phyloP scores from a whole-genome alignment of 1,140 invertebrate species.

The Aphaenogaster floridana region DNA sequence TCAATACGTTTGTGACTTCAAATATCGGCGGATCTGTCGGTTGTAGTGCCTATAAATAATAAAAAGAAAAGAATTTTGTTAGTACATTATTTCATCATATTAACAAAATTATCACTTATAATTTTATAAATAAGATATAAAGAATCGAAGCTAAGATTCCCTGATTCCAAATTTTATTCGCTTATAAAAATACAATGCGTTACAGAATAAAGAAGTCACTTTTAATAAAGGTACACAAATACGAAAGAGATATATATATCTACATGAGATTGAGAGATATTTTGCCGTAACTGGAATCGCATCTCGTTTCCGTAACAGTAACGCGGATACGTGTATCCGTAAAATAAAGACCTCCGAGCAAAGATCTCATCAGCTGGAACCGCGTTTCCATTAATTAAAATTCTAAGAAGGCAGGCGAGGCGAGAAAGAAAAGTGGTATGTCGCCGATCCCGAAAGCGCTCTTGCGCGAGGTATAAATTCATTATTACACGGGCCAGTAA shows the following conservation, averaged over 20 bases:
- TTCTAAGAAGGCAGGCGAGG: constrained; percentile 40
- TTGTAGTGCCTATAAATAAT: constrained; percentile 81
- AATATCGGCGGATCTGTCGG: constrained; percentile 85
- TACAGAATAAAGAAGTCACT: neutral
- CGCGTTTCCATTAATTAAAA: constrained; percentile 67
- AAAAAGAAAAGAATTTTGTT: constrained; percentile 6
- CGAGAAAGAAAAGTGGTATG: constrained; percentile 57
- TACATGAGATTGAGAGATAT: constrained; percentile 4
- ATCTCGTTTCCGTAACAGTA: neutral
- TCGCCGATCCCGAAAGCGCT: constrained; percentile 56
- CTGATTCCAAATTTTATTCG: neutral
- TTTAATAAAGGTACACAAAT: constrained; percentile 3
- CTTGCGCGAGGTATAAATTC: constrained; percentile 80
- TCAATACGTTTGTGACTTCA: constrained; percentile 84
- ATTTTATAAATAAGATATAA: neutral
- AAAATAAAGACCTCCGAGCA: constrained; percentile 10
- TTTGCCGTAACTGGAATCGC: constrained; percentile 7
- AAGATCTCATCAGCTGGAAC: constrained; percentile 38
- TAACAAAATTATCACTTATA: constrained; percentile 10
- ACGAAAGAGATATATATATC: neutral
- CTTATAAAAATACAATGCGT: neutral
- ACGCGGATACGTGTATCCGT: neutral
- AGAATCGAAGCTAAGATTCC: neutral
- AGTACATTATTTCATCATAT: neutral
- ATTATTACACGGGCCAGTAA: constrained; percentile 82